Evolutionary conservation across 2,888 invertebrate species (phyloP).

Genomic region (Serrognathus titanus): DNA sequence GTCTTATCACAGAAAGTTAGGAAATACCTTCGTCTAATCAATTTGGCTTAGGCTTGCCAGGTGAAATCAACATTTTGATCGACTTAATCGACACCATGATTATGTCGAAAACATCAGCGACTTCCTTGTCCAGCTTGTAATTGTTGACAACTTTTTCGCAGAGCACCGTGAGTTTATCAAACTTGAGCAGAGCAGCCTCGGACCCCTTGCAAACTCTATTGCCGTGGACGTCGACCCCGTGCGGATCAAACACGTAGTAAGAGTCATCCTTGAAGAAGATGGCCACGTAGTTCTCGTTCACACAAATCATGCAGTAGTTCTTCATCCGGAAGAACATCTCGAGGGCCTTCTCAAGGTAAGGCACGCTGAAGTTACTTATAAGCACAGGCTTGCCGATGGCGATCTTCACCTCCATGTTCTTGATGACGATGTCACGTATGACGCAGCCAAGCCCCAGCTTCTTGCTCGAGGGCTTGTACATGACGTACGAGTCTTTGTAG

Average conservation of each 20-base stretch:
- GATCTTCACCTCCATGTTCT: conserved; percentile 43
- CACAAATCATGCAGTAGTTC: conserved; percentile 54
- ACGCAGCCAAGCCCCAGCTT: conserved; percentile 41
- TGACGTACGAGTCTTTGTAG: conserved; percentile 59
- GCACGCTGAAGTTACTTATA: conserved; percentile 27
- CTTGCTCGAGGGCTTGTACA: conserved; percentile 51
- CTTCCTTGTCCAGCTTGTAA: conserved; percentile 20
- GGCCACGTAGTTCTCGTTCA: conserved; percentile 53
- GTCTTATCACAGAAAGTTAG: too few relatives aligned
- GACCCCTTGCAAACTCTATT: conserved; percentile 22
- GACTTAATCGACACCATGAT: conserved; percentile 29
- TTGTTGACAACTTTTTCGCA: conserved; percentile 38
- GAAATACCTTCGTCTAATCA: too few relatives aligned
- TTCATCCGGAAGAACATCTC: conserved; percentile 59
- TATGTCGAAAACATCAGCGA: conserved; percentile 16
- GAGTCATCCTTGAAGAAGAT: conserved; percentile 53
- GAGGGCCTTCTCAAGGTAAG: conserved; percentile 43
- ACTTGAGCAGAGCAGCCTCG: conserved; percentile 25
- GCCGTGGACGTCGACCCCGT: conserved; percentile 54
- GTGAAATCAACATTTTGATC: conserved; percentile 17
- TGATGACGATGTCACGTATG: conserved; percentile 57
- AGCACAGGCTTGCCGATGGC: conserved; percentile 39
- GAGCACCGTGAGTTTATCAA: conserved; percentile 32
- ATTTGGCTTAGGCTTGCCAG: too few relatives aligned
- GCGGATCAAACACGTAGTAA: conserved; percentile 62